Evolutionary conservation across 2,797 vertebrate genomes (phyloP), one percentile per base, ranked within the genome.

Genomic region (Acomys russatus): DNA sequence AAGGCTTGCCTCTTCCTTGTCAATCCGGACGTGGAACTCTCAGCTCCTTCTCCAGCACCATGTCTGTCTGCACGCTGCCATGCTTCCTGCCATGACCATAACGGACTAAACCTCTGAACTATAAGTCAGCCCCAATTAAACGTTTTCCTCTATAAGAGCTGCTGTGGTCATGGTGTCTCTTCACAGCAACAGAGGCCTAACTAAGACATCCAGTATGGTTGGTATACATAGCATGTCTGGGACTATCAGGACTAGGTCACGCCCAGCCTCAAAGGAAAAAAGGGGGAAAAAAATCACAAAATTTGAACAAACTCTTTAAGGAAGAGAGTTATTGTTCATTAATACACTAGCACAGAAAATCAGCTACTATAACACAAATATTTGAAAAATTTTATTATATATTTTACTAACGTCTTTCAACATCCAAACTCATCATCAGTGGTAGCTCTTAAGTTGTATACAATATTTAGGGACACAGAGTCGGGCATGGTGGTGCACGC

Each of bases 271-370:
- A 78, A 73, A 91, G 82, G 38, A 10, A 18, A 22, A 9, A 30
- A 33, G n/a, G 20, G 28, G 93, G 80, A 88, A 7, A 94, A 64
- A 94, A 54, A 15, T 80, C 10, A 35, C 63, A 76, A 64, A 89
- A 87, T 78, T 77, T 23, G 54, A 96, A 90, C 38, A 44, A 10
- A 84, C 38, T 97, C 94, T 80, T 83, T 49, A 78, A 84, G 30
- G 4, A 22, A 6, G 7, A 17, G 25, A 79, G 85, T 30, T 44
- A 44, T 44, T 92, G n/a, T 56, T 96, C 95, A 88, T 44, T 68
- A 92, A 74, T 87, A 93, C 56, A 91, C 25, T 25, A 56, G 56
- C 68, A 20, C 83, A 79, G 89, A 95, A 95, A 93, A 92, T 61
- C 51, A 93, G 54, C 77, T 95, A 90, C 84, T 89, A 73, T 49